A percentile compares a stretch with the other conserved stretches of the same genome.
phyloP scores from a whole-genome alignment of 2,113 vertebrate species.

The Lampris incognitus region DNA sequence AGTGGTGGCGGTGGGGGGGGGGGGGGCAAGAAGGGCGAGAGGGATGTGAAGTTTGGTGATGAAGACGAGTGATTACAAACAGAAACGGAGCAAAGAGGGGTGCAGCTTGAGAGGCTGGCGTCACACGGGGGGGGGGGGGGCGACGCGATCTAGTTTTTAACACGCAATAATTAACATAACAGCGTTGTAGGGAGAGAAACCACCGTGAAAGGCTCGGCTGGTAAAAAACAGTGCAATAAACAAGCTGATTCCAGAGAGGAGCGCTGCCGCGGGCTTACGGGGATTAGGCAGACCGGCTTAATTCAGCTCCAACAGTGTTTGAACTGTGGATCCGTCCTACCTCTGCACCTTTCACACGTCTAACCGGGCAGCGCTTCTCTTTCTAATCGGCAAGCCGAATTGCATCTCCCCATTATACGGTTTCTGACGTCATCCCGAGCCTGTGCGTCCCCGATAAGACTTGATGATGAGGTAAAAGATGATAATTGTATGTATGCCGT shows the following conservation, averaged over 20 bases:
- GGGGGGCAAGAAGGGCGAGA: constrained; percentile 9
- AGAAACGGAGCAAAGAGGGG: neutral
- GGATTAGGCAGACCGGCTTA: constrained; percentile 80
- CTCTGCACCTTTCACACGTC: constrained; percentile 54
- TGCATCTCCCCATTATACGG: constrained; percentile 21
- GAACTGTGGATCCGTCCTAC: constrained; percentile 68
- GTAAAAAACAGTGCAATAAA: constrained; percentile 71
- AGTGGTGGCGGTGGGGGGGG: neutral
- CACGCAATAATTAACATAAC: constrained; percentile 39
- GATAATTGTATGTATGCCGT: constrained; percentile 5
- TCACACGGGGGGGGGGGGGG: constrained; percentile 24
- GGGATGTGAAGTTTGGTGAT: constrained; percentile 6
- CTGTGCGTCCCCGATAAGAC: constrained; percentile 55
- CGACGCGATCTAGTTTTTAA: neutral
- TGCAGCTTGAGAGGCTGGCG: constrained; percentile 26
- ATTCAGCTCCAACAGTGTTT: constrained; percentile 77
- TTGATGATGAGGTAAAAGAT: neutral
- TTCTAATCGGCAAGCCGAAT: constrained; percentile 24
- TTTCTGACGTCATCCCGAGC: constrained; percentile 26
- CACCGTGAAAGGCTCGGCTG: constrained; percentile 56
- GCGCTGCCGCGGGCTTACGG: constrained; percentile 74
- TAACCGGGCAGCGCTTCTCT: constrained; percentile 40
- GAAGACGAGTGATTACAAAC: neutral
- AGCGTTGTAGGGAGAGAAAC: constrained; percentile 58
- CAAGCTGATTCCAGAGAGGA: constrained; percentile 73